Evolutionary conservation across 2,113 vertebrate species (phyloP), one percentile per base, ranked within the genome.

Genomic region (Toxotes jaculatrix): DNA sequence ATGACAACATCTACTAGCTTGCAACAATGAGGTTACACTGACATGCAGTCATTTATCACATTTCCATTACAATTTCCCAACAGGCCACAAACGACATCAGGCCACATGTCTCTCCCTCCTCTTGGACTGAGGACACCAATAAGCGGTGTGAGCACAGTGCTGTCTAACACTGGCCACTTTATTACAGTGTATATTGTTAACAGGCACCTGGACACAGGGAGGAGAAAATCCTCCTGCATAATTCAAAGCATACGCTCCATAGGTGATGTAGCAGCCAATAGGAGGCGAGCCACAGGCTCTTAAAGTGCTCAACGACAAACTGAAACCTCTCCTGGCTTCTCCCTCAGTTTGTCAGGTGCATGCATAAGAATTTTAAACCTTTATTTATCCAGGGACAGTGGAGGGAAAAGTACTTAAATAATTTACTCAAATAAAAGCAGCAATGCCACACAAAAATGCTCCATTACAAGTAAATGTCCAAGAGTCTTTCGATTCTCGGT

Each of bases 31-130:
- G 69, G 81, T 79, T 81, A 83, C 21, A 64, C 55, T 70, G 79
- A 85, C 77, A 68, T 27, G 40, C 72, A 38, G 63, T 21, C 81
- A 87, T 91, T 86, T 63, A 73, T 87, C 87, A 87, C 51, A 64
- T 89, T 82, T 88, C 40, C 75, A 91, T 85, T 79, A 77, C 70
- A 9, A 56, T 80, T 82, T 73, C 73, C 74, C 78, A 49, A 76
- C 82, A 80, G 87, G 63, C 74, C 67, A 19, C 61, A 74, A 64
- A 76, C 4, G n/a, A 63, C 53, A 79, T 64, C 40, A 34, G 74
- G 67, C 60, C 59, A 67, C 82, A 23, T 47, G 69, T 68, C 47
- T 70, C 73, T 31, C 61, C 57, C 42, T 70, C 7, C 27, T 56
- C 64, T 8, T 57, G 31, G 31, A 62, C 60, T 55, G 51, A 78